phyloP scores from a whole-genome alignment of 1,140 invertebrate genomes.

The Procambarus virginalis region DNA sequence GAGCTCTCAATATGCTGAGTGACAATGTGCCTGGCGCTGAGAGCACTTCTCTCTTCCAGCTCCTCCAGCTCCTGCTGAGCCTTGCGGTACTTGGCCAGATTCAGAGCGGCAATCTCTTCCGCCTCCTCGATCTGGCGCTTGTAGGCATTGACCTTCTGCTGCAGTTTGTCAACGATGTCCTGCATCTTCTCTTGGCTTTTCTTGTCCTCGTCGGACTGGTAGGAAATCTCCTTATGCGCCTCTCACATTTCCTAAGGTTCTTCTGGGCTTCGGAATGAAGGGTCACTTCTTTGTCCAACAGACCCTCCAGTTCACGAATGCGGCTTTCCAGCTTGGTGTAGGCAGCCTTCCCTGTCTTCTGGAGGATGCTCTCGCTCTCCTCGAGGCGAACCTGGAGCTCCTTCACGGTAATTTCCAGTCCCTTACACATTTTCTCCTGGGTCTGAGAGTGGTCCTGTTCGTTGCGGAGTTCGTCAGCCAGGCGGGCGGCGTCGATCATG shows the following conservation, averaged over 20 bases:
- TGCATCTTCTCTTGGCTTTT: conserved; percentile 74
- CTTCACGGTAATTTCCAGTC: conserved; percentile 77
- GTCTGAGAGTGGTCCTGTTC: conserved; percentile 72
- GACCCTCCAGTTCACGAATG: conserved; percentile 75
- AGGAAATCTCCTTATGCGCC: conserved; percentile 51
- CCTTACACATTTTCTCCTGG: conserved; percentile 54
- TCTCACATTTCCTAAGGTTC: conserved; percentile 49
- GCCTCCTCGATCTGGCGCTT: conserved; percentile 81
- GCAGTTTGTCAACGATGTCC: conserved; percentile 81
- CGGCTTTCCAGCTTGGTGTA: conserved; percentile 77
- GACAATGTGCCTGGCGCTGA: neutral
- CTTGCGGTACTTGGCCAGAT: conserved; percentile 57
- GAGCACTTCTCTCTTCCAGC: conserved; percentile 75
- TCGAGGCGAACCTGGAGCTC: conserved; percentile 80
- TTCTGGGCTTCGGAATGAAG: conserved; percentile 80
- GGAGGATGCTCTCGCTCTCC: conserved; percentile 77
- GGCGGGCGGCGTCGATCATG: conserved; percentile 77
- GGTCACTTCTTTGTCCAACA: conserved; percentile 87
- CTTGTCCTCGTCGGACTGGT: conserved; percentile 45
- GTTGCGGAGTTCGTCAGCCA: conserved; percentile 78
- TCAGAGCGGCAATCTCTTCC: conserved; percentile 76
- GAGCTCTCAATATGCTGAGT: neutral
- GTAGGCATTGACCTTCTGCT: conserved; percentile 80
- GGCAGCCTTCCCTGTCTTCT: conserved; percentile 78
- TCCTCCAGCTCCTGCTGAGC: conserved; percentile 74